Base-by-base conservation (phyloP, 1,140 invertebrate genomes). In the Drosophila arawakana region DNA sequence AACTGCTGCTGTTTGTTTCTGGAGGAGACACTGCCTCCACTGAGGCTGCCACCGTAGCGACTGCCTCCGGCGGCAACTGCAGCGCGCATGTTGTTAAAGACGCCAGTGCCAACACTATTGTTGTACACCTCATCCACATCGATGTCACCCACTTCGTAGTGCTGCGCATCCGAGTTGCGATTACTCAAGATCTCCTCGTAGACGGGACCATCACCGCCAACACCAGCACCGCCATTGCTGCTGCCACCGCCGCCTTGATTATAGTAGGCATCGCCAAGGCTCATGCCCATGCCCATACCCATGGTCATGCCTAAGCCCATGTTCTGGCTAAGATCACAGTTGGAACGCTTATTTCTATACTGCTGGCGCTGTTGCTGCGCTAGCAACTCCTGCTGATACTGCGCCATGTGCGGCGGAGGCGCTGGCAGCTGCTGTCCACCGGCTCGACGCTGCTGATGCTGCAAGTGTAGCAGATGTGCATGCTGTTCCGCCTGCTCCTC, bases 111-210 rank as follows among this genome's bases (percentile, higher is more conserved):
- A 11, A 85, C 81, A 39, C 84, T 89, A 34, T 89, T 89, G 62
- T 89, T 89, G 50, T 89, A 89, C 62, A 89, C 82, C 57, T 92
- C 91, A 57, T 92, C 81, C 57, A 92, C 85, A 66, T 92, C 82
- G 76, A 78, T 77, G 74, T 73, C 83, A 63, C 62, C 94, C 2
- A 94, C 94, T 89, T 96, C 95, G 66, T 94, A 94, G 90, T 96
- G 95, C 70, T 95, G 95, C 92, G 95, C 94, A 91, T 96, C 96
- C 7, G 95, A 96, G 10, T 95, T 95, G 80, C 95, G 95, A 35
- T 95, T 95, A 5, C 95, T 94, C 80, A 96, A 95, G 60, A 96
- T 96, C 89, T 96, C 96, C 92, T 96, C 96, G 88, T 96, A 96
- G 5, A 96, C 96, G 2, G 96, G 96, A 76, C 96, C 96, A 70